Evolutionary conservation across 1,140 invertebrate species (phyloP), one percentile per base, ranked within the genome.

Genomic region (Pseudomyrmex gracilis): DNA sequence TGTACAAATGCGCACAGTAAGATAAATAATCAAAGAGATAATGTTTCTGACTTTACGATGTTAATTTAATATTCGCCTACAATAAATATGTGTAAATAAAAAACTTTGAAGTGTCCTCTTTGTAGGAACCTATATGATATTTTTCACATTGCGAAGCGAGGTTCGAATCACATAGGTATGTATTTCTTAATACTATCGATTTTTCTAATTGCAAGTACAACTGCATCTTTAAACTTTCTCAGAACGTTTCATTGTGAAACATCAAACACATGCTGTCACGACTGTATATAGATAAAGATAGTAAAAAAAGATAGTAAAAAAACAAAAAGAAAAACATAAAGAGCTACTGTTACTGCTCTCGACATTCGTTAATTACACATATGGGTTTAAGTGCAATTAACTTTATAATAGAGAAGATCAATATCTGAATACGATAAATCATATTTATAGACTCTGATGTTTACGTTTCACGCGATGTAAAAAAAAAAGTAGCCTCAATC

Each of bases 401-500:
- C 47, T 43, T 66, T n/a, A 67, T 77, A 77, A 77, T 77, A 67
- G 60, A 66, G 34, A 22, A 76, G 45, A 77, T 51, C 60, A 9
- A 66, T 76, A 66, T 66, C 73, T 67, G 43, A 5, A 77, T 53
- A 22, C 51, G 66, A 74, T 20, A 34, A 66, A 66, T 77, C 45
- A 43, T 60, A 20, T 51, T 51, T 51, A 24, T 77, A 67, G 63
- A 77, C 22, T 51, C 63, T 17, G 10, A 0, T 20, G 71, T 73
- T 47, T n/a, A 51, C 47, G 53, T 76, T 67, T 64, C 61, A 77
- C 24, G 53, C 24, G 12, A 9, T 43, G 45, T 17, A 12, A 53
- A 53, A 8, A n/a, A 49, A 67, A 76, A 24, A 66, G 2, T 53
- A 73, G 20, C 9, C 43, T 5, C 9, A 17, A 13, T 66, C 15